Conservation (phyloP, 2,113 vertebrate species). For the Lynx canadensis region DNA sequence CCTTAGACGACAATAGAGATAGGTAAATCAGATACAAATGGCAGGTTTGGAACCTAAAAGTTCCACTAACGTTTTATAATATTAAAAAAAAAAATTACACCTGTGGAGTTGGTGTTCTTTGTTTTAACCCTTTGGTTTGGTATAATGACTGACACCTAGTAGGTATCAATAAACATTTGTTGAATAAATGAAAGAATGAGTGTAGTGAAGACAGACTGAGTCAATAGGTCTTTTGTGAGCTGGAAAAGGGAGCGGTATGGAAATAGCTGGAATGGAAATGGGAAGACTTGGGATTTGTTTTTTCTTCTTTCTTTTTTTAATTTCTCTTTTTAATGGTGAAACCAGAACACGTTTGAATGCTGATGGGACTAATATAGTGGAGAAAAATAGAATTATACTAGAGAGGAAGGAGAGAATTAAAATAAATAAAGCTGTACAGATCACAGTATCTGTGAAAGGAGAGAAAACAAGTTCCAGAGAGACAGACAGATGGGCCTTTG, state of each 20-base stretch:
- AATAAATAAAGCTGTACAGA: not conserved
- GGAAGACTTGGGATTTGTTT: rapidly evolving
- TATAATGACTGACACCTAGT: not conserved
- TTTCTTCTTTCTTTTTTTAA: not conserved
- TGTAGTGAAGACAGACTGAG: not conserved
- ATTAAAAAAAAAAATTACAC: not conserved
- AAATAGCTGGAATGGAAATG: not conserved
- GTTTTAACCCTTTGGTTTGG: not conserved
- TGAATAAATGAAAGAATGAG: not conserved
- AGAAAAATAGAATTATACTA: not conserved
- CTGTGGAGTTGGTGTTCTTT: not conserved
- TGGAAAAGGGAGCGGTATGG: not conserved
- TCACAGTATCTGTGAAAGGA: not conserved
- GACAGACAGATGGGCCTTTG: rapidly evolving
- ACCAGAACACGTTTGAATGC: not conserved
- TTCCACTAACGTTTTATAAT: not conserved
- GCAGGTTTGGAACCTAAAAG: not conserved
- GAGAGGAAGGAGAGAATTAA: not conserved
- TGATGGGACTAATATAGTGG: not conserved
- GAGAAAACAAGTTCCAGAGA: not conserved
- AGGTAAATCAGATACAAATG: not conserved
- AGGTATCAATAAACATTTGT: not conserved
- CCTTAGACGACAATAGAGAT: not conserved
- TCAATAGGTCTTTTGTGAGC: not conserved
- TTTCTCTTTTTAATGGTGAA: not conserved